Evolutionary conservation across 2,797 vertebrate genomes (phyloP).

Genomic region (Crax fasciolata): DNA sequence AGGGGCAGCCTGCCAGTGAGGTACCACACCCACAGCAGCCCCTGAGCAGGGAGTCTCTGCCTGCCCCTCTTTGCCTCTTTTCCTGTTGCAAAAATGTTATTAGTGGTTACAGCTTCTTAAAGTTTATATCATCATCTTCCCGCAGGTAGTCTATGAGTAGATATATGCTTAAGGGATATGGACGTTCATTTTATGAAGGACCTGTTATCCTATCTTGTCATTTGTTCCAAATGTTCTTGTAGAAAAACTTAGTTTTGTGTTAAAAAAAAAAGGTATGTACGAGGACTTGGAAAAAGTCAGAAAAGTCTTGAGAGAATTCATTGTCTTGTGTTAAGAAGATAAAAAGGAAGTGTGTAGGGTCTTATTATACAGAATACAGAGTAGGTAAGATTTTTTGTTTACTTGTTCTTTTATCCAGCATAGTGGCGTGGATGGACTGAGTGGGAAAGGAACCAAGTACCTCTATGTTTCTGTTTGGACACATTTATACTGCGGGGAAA

Average conservation of each 20-base stretch:
- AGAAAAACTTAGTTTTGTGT: constrained; percentile 18
- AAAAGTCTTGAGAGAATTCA: constrained; percentile 33
- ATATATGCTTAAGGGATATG: constrained; percentile 13
- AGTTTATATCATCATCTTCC: constrained; percentile 7
- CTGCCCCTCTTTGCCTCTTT: background rate
- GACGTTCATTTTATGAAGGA: background rate
- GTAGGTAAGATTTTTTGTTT: constrained; percentile 7
- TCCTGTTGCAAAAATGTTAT: background rate
- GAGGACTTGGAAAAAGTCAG: constrained; percentile 30
- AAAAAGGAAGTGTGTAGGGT: background rate
- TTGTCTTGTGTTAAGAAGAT: constrained; percentile 28
- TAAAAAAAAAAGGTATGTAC: constrained; percentile 29
- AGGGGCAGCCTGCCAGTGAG: too few relatives aligned
- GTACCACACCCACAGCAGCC: too few relatives aligned
- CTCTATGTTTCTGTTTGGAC: background rate
- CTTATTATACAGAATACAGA: constrained; percentile 39
- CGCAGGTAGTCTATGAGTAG: background rate
- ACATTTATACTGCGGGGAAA: background rate
- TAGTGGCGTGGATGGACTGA: background rate
- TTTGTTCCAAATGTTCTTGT: constrained; percentile 31
- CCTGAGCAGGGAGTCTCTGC: too few relatives aligned
- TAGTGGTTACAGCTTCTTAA: constrained; percentile 10
- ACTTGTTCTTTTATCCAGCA: background rate
- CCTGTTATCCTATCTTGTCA: constrained; percentile 17
- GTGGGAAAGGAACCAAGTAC: background rate